These are phyloP conservation scores for Chaetorhynchus papuensis DNA, from an alignment of 2,113 vertebrate species.

Conservation along the genomic window DNA sequence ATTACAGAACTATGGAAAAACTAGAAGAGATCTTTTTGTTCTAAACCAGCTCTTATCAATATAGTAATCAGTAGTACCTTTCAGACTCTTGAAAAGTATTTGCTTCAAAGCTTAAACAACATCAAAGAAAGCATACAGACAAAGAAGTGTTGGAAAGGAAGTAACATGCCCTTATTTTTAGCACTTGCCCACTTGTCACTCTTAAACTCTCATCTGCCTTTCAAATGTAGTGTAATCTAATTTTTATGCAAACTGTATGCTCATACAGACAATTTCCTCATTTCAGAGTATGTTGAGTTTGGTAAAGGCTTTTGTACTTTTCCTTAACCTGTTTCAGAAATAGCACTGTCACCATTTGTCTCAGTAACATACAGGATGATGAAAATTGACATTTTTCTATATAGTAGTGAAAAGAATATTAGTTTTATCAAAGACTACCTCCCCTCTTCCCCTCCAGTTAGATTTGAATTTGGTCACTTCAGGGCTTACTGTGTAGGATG, in stretches of 20 bases:
- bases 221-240: conserved; percentile 60
- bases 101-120: conserved; percentile 32
- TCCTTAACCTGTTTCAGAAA: conserved; percentile 60
- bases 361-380: neutral
- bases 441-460: conserved; percentile 28
- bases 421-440: conserved; percentile 44
- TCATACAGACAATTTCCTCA: conserved; percentile 44
- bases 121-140: conserved; percentile 27
- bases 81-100: neutral
- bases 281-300: conserved; percentile 21
- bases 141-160: conserved; percentile 45
- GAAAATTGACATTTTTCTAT: conserved; percentile 51
- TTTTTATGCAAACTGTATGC: conserved; percentile 60
- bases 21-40: neutral
- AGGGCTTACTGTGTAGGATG: conserved; percentile 10
- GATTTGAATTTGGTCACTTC: conserved; percentile 49
- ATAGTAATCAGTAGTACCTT: neutral
- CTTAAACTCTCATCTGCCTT: conserved; percentile 61
- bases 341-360: conserved; percentile 49
- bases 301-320: conserved; percentile 46
- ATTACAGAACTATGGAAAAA: neutral
- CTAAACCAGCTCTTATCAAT: neutral
- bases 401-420: conserved; percentile 48
- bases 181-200: conserved; percentile 59
- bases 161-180: conserved; percentile 58